Evolutionary conservation across 2,113 vertebrate species (phyloP), one percentile per base, ranked within the genome.

Genomic region (Corydoras maculifer): DNA sequence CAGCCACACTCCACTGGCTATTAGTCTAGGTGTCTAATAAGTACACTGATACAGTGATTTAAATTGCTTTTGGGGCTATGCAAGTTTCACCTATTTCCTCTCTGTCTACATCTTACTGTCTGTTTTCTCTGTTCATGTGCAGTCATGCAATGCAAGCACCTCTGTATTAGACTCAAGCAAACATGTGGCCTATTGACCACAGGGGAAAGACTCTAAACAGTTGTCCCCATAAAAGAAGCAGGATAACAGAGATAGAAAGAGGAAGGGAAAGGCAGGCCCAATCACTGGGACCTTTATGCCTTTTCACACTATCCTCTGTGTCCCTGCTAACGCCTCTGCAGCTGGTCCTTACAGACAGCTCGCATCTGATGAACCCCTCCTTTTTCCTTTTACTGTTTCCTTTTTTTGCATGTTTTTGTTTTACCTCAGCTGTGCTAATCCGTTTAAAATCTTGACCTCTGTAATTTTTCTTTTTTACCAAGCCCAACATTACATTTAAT

Each of bases 281-380:
- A 84, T 87, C 82, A 87, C 83, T 88, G 81, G 65, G 55, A 76
- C 84, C 81, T 87, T 88, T 88, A 85, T 89, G 79, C 72, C 15
- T 78, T 62, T 74, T 72, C 77, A 72, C 81, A 83, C 68, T 8
- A 77, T 71, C 80, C 70, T 59, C 80, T 80, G 81, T 78, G 35
- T 68, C 49, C 75, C 82, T 69, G 43, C 63, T 2, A 62, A 82
- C 65, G 65, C 76, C 57, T 59, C 78, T 74, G 77, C 58, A 64
- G 74, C 73, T 80, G 68, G 77, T 31, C 54, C 54, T 72, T 61
- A 68, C n/a, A 53, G 53, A 70, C 59, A 66, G 72, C 51, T 2
- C 14, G 15, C 49, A 74, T 73, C 69, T 69, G 66, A 59, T 2
- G 58, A 30, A 60, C 59, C 72, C 62, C 67, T 51, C 29, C 49